phyloP scores from a whole-genome alignment of 2,888 invertebrate genomes.

The Craniophora ligustri region DNA sequence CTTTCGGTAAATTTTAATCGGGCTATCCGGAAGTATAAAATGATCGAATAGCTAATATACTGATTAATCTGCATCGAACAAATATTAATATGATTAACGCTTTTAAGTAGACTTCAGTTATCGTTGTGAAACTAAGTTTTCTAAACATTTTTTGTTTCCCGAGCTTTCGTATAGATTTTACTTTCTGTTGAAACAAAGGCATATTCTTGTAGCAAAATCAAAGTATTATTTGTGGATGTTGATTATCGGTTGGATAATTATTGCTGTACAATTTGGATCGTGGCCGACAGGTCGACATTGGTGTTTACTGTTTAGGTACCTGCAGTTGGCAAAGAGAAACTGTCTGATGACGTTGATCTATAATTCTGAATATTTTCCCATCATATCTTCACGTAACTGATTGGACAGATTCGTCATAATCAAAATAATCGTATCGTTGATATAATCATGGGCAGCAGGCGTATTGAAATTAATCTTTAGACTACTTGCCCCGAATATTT shows the following conservation, averaged over 20 bases:
- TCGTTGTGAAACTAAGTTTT: constrained; percentile 42
- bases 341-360: constrained; percentile 65
- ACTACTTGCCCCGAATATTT: constrained; percentile 12
- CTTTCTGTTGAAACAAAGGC: constrained; percentile 8
- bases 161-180: constrained; percentile 5
- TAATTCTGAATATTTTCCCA: constrained; percentile 65
- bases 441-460: constrained; percentile 24
- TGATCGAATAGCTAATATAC: constrained; percentile 34
- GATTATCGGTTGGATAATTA: constrained; percentile 50
- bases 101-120: constrained; percentile 45
- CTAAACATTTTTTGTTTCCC: constrained; percentile 20
- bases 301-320: constrained; percentile 61
- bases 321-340: constrained; percentile 62
- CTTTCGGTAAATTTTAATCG: constrained; percentile 33
- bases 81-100: constrained; percentile 51
- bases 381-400: constrained; percentile 36
- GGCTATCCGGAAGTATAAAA: constrained; percentile 37
- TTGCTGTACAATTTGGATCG: constrained; percentile 65
- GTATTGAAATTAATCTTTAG: constrained; percentile 28
- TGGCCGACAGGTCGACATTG: constrained; percentile 71
- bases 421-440: constrained; percentile 31
- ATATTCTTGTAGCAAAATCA: constrained; percentile 22
- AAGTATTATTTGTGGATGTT: constrained; percentile 40
- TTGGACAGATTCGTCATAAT: constrained; percentile 40
- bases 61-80: constrained; percentile 51